These are phyloP conservation scores for Pedionomus torquatus DNA, from an alignment of 2,113 vertebrate species.

Conservation along the genomic window DNA sequence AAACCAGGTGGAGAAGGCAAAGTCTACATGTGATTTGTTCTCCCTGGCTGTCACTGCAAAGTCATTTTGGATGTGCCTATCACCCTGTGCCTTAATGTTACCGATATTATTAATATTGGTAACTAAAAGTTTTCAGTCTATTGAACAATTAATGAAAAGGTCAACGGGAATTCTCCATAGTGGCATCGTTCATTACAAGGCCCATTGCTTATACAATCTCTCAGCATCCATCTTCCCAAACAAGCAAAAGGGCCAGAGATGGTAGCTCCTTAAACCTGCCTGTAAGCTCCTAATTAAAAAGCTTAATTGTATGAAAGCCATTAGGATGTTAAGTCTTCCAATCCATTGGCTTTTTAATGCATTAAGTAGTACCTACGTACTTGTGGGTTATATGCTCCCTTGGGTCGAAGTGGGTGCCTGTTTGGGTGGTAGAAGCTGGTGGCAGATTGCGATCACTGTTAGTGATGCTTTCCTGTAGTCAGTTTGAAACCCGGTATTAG, in stretches of 20 bases:
- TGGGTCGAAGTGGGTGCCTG: accelerated
- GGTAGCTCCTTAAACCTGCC: conserved; percentile 5
- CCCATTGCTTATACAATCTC: neutral
- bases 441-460: neutral
- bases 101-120: conserved; percentile 3
- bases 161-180: conserved; percentile 10
- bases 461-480: neutral
- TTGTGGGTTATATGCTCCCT: too few species aligned
- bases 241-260: neutral
- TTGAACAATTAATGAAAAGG: conserved; percentile 58
- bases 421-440: neutral
- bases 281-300: conserved; percentile 47
- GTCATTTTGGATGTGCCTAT: neutral
- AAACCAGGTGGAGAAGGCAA: conserved; percentile 13
- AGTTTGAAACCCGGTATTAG: neutral
- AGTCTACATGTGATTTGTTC: neutral
- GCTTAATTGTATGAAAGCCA: conserved; percentile 15
- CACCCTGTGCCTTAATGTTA: neutral
- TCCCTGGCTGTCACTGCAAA: neutral
- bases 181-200: neutral
- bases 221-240: conserved; percentile 35
- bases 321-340: neutral
- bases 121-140: conserved; percentile 35
- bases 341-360: neutral
- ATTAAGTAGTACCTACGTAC: neutral